Evolutionary conservation across 2,797 vertebrate species (phyloP).

Genomic region (Dendrocincla fuliginosa): DNA sequence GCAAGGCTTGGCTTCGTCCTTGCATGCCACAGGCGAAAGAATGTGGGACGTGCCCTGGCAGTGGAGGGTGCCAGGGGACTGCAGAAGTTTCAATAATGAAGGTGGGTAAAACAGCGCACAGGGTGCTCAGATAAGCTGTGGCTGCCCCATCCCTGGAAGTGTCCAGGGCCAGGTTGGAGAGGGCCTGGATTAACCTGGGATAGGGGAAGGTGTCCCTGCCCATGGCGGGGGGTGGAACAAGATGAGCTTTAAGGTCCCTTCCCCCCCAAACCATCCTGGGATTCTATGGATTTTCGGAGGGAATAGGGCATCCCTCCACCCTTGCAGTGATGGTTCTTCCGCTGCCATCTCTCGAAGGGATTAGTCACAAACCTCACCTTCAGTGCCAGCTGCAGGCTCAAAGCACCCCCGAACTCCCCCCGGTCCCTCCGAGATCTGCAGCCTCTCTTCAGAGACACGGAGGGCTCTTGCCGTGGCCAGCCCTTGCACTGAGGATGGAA

Average conservation of each 20-base stretch:
- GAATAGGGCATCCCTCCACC: neutral
- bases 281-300: neutral
- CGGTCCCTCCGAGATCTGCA: neutral
- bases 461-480: neutral
- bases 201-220: neutral
- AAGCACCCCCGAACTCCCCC: fast-evolving
- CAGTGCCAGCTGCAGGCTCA: neutral
- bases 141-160: neutral
- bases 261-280: neutral
- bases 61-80: neutral
- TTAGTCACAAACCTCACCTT: neutral
- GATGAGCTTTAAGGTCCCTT: neutral
- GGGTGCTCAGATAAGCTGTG: neutral
- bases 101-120: neutral
- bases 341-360: neutral
- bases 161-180: fast-evolving
- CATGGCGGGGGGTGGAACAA: fast-evolving
- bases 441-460: neutral
- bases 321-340: too few species aligned
- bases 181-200: fast-evolving
- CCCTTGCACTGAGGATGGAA: fast-evolving
- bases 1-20: neutral
- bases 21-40: neutral
- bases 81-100: neutral
- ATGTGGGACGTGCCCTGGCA: fast-evolving